Percentiles rank a stretch among this genome's conserved stretches.
phyloP scores from a whole-genome alignment of 1,140 invertebrate species.

The Parasteatoda tepidariorum region DNA sequence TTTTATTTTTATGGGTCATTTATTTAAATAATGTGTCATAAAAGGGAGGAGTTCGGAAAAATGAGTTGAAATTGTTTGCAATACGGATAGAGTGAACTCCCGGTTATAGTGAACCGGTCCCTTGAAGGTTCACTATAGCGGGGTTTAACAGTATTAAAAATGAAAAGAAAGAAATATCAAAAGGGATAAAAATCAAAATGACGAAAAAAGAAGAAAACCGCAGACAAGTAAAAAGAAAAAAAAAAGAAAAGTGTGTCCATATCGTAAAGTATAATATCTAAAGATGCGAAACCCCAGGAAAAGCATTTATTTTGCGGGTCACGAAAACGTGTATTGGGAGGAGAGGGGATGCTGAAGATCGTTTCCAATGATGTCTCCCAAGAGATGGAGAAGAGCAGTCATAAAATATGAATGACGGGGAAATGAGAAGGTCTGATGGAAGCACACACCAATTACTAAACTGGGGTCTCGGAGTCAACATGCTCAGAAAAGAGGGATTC shows the following conservation, averaged over 20 bases:
- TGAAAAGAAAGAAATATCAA: too few relatives aligned
- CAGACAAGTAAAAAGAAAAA: conserved; percentile 4
- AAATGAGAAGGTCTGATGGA: conserved; percentile 57
- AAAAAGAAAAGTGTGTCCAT: background rate
- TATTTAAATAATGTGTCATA: too few relatives aligned
- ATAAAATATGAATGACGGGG: conserved; percentile 61
- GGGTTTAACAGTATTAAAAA: too few relatives aligned
- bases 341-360: conserved; percentile 7
- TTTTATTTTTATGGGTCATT: too few relatives aligned
- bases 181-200: too few relatives aligned
- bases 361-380: conserved; percentile 59
- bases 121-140: too few relatives aligned
- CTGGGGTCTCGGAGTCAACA: conserved; percentile 49
- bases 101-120: too few relatives aligned
- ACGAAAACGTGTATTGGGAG: background rate
- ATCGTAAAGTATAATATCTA: background rate
- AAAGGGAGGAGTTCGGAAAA: too few relatives aligned
- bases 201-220: conserved; percentile 1
- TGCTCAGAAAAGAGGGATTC: conserved; percentile 25
- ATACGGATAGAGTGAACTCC: too few relatives aligned
- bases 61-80: too few relatives aligned
- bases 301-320: conserved; percentile 55
- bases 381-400: conserved; percentile 28
- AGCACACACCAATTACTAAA: conserved; percentile 52
- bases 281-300: conserved; percentile 1